These are phyloP conservation scores for Lepus americanus DNA, from an alignment of 2,113 vertebrate species.

Conservation along the genomic window DNA sequence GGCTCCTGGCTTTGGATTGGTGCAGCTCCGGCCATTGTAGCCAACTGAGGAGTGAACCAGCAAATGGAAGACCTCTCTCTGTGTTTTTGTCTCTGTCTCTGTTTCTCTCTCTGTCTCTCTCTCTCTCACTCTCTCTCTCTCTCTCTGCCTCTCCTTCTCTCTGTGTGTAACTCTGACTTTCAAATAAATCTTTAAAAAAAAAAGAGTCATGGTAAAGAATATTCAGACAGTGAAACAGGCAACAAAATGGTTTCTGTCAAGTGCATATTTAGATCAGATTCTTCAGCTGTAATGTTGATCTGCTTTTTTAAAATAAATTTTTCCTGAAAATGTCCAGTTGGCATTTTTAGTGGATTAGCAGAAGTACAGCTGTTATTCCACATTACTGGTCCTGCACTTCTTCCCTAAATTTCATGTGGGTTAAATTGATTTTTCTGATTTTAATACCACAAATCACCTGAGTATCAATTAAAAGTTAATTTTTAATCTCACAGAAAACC, in stretches of 20 bases:
- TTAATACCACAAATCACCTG: conserved; percentile 70
- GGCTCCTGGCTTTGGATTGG: too few relatives aligned
- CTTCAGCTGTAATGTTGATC: conserved; percentile 88
- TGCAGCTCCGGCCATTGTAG: too few relatives aligned
- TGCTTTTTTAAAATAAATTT: conserved; percentile 88
- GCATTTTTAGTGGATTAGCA: conserved; percentile 85
- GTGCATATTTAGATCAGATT: conserved; percentile 88
- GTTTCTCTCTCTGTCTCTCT: too few relatives aligned
- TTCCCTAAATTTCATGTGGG: conserved; percentile 70
- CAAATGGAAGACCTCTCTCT: too few relatives aligned
- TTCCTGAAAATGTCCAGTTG: conserved; percentile 87
- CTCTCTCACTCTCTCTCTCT: too few relatives aligned
- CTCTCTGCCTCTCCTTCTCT: too few relatives aligned
- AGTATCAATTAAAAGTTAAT: conserved; percentile 73
- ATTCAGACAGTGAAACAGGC: conserved; percentile 83
- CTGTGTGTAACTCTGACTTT: too few relatives aligned
- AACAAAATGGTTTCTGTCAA: conserved; percentile 85
- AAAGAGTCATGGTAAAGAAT: conserved; percentile 85
- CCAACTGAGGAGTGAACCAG: too few relatives aligned
- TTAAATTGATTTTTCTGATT: conserved; percentile 77
- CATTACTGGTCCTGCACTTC: conserved; percentile 82
- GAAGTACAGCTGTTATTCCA: conserved; percentile 78
- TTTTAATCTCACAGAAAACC: conserved; percentile 77
- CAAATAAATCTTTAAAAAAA: conserved; percentile 75
- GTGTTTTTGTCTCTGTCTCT: too few relatives aligned